Evolutionary conservation across 1,140 invertebrate species (phyloP).

Genomic region (Philaenus spumarius): DNA sequence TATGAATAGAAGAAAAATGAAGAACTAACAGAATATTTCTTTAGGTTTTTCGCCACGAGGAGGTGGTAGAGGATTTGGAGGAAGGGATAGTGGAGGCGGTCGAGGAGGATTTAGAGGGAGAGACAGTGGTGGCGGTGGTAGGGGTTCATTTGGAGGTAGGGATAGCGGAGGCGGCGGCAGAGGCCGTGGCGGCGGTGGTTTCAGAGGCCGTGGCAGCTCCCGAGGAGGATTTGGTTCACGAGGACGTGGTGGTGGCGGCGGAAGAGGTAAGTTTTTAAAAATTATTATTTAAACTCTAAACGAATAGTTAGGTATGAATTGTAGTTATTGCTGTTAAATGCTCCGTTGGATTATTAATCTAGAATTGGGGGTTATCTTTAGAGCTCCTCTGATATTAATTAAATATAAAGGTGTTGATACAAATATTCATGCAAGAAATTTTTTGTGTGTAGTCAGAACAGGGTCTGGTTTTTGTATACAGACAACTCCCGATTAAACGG

Average conservation of each 20-base stretch:
- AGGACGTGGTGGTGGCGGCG: conserved; percentile 30
- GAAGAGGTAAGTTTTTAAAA: conserved; percentile 14
- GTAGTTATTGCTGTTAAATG: not conserved
- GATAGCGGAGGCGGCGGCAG: conserved; percentile 37
- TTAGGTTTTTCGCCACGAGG: conserved; percentile 41
- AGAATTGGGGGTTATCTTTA: not conserved
- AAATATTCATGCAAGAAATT: too few relatives aligned
- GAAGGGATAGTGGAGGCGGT: conserved; percentile 25
- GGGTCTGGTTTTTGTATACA: too few relatives aligned
- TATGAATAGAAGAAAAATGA: too few relatives aligned
- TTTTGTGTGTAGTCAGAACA: too few relatives aligned
- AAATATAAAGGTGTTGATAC: conserved; percentile 19
- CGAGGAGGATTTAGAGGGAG: conserved; percentile 23
- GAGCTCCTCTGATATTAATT: not conserved
- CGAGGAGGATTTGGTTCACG: conserved; percentile 30
- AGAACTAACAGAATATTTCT: conserved; percentile 18
- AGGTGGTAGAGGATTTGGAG: conserved; percentile 26
- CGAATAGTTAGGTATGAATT: not conserved
- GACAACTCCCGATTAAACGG: too few relatives aligned
- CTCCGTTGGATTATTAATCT: not conserved
- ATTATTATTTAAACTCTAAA: not conserved
- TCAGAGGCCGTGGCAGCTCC: conserved; percentile 45
- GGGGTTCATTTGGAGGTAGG: conserved; percentile 44
- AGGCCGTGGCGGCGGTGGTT: conserved; percentile 40
- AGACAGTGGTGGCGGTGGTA: conserved; percentile 41